Evolutionary conservation across 2,797 vertebrate species (phyloP).

Genomic region (Mus caroli): DNA sequence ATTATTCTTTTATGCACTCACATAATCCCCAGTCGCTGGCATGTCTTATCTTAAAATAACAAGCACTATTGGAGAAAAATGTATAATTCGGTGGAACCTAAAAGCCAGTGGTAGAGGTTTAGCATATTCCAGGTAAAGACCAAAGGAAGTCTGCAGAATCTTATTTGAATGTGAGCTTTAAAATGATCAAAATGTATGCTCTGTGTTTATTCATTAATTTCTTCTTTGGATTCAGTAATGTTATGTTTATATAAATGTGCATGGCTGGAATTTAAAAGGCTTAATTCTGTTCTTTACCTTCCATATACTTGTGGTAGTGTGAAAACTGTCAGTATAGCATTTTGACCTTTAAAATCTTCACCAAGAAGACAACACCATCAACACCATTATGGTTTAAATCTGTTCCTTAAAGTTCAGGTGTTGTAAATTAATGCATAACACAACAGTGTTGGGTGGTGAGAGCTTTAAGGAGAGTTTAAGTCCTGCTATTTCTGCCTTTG

Average conservation of each 20-base stretch:
- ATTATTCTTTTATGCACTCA: conserved; percentile 55
- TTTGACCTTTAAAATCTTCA: not conserved
- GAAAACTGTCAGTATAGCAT: not conserved
- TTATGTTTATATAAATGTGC: not conserved
- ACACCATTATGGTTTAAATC: not conserved
- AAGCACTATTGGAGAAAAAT: conserved; percentile 53
- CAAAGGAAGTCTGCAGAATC: not conserved
- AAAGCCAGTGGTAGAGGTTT: conserved; percentile 72
- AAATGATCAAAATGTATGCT: conserved; percentile 31
- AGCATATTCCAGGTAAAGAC: conserved; percentile 65
- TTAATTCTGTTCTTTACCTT: not conserved
- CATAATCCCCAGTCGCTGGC: conserved; percentile 18
- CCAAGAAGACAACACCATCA: not conserved
- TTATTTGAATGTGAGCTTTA: conserved; percentile 35
- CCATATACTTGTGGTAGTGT: not conserved
- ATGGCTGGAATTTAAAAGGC: not conserved
- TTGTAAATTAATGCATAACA: not conserved
- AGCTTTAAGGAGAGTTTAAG: not conserved
- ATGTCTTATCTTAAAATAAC: conserved; percentile 51
- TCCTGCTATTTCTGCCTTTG: not conserved
- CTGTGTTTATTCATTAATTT: not conserved
- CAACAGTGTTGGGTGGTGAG: not conserved
- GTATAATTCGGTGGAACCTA: conserved; percentile 46
- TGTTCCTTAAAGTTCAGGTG: not conserved
- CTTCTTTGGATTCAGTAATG: not conserved